Percentiles rank a stretch among this genome's conserved stretches.
phyloP scores from a whole-genome alignment of 2,113 vertebrate genomes.

The Hyperopisus bebe region DNA sequence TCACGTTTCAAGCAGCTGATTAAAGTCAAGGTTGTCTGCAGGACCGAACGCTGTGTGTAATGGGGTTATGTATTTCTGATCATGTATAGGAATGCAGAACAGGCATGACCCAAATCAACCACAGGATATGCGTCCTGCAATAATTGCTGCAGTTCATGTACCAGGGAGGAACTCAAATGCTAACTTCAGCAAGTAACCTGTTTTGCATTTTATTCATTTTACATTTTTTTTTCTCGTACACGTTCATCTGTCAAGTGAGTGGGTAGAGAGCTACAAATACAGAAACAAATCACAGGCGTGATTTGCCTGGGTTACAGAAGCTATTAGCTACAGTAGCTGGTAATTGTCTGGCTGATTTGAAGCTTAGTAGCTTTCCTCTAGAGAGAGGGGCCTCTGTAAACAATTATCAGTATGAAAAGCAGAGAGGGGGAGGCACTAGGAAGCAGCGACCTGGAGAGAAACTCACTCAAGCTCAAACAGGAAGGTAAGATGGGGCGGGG shows the following conservation, averaged over 20 bases:
- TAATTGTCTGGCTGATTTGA: constrained; percentile 9
- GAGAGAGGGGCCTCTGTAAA: neutral
- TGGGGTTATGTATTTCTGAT: neutral
- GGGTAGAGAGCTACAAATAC: neutral
- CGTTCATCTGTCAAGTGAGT: neutral
- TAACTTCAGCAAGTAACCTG: neutral
- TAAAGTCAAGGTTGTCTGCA: neutral
- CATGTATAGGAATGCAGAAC: neutral
- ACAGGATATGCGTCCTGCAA: neutral
- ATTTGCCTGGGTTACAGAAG: neutral
- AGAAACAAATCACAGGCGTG: neutral
- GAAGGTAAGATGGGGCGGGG: neutral
- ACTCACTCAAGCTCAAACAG: neutral
- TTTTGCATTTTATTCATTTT: neutral
- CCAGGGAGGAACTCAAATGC: neutral
- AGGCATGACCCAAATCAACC: neutral
- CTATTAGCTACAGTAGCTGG: constrained; percentile 5
- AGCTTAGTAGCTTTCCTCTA: constrained; percentile 1
- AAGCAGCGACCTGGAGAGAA: neutral
- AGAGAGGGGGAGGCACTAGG: neutral
- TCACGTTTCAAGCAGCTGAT: neutral
- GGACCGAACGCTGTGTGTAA: neutral
- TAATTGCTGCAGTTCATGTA: neutral
- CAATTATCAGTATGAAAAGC: neutral
- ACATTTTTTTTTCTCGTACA: neutral